Percentiles rank a stretch among this genome's conserved stretches.
These are phyloP conservation scores for Plutella xylostella DNA, from an alignment of 2,888 invertebrate genomes.

Conservation along the genomic window DNA sequence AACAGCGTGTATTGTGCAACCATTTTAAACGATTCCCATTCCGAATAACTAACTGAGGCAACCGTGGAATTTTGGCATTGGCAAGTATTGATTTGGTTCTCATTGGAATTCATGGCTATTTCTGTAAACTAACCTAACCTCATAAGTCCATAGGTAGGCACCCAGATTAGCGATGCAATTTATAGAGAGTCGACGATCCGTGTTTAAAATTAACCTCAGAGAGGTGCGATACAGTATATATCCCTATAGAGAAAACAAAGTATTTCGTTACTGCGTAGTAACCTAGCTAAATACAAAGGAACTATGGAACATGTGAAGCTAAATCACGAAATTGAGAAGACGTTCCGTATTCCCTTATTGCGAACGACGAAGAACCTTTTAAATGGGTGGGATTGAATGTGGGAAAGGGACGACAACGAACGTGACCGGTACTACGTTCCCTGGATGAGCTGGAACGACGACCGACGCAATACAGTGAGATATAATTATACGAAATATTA, in stretches of 20 bases:
- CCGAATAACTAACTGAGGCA: too few relatives aligned
- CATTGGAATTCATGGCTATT: constrained; percentile 37
- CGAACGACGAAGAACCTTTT: not conserved
- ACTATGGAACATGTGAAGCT: too few relatives aligned
- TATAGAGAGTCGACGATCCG: constrained; percentile 25
- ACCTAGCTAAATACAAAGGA: too few relatives aligned
- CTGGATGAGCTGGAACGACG: constrained; percentile 37
- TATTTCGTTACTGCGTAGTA: constrained; percentile 20
- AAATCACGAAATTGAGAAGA: too few relatives aligned
- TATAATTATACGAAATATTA: too few relatives aligned
- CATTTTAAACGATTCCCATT: too few relatives aligned
- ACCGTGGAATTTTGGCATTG: constrained; percentile 27
- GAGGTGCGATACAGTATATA: too few relatives aligned
- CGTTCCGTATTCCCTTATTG: too few relatives aligned
- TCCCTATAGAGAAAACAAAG: constrained; percentile 23
- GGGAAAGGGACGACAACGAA: constrained; percentile 28
- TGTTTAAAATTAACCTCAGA: constrained; percentile 5
- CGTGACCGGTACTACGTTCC: constrained; percentile 40
- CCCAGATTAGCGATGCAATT: constrained; percentile 40
- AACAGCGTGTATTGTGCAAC: too few relatives aligned
- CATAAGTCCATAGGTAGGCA: too few relatives aligned
- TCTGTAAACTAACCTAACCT: constrained; percentile 21
- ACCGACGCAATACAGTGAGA: too few relatives aligned
- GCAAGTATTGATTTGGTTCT: constrained; percentile 24
- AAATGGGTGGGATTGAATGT: constrained; percentile 24